Base-by-base conservation (phyloP, 2,797 vertebrate species). In the Morelia viridis region DNA sequence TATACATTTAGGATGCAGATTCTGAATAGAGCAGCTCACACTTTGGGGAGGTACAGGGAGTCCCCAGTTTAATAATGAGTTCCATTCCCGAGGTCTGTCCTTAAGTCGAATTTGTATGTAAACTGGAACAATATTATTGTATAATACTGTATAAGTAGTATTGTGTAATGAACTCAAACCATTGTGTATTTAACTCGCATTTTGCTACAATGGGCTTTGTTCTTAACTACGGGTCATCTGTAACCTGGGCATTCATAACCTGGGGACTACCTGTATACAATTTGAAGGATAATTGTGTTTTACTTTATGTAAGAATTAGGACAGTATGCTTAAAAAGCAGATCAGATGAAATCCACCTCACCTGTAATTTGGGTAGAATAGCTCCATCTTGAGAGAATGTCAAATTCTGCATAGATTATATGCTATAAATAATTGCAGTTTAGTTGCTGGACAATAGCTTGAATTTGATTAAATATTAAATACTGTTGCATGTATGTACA, bases 391-490 rank as follows among this genome's bases (percentile, higher is more conserved):
- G 53, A 53, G 56, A 92, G 60, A 26, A 50, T 0, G 28, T 76
- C 46, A 13, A 85, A 87, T 89, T 60, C 10, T 26, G 88, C 53
- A 89, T 0, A 0, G 65, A 92, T 64, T 83, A 85, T 85, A n/a
- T 93, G 86, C 19, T 94, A 10, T 87, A 92, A 90, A 94, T 90
- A 93, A 93, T 94, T 91, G 93, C 12, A 92, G 90, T 86, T 61
- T 91, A 46, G 46, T 93, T 85, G 85, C 89, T 83, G 10, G 87
- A 57, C 84, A 83, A 89, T 22, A 85, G 87, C 26, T 86, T 94
- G 94, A 88, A 19, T 95, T 93, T 92, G 53, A 80, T 41, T 19
- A 0, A 22, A 28, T 8, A 88, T 87, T 86, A 26, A 53, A 93
- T 94, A 92, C 68, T 1, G 89, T 93, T 90, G 91, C 0, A 46